Evolutionary conservation across 1,140 invertebrate species (phyloP).

Genomic region (Cheumatopsyche charites): DNA sequence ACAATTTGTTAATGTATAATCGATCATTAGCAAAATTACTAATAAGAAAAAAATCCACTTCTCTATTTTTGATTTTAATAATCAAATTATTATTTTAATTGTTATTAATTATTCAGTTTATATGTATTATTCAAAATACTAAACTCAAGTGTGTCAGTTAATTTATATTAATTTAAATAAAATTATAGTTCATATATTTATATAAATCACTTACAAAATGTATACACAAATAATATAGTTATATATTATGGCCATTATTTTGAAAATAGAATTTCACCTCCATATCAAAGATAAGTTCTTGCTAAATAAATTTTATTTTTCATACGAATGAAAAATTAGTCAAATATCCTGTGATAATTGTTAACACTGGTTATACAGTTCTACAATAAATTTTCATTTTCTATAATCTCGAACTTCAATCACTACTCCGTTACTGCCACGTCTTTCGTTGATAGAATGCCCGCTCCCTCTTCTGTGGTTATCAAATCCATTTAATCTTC

Average conservation of each 20-base stretch:
- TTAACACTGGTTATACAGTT: conserved; percentile 15
- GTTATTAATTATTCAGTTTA: conserved; percentile 2
- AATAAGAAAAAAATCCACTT: neutral
- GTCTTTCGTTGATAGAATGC: conserved; percentile 54
- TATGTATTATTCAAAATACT: neutral
- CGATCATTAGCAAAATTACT: conserved; percentile 23
- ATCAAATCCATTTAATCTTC: conserved; percentile 57
- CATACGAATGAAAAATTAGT: neutral
- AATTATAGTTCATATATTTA: no score
- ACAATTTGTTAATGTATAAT: conserved; percentile 3
- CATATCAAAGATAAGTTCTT: neutral
- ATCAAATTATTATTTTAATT: conserved; percentile 6
- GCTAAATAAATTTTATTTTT: neutral
- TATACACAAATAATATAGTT: conserved; percentile 38
- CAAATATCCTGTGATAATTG: conserved; percentile 3
- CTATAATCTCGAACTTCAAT: conserved; percentile 59
- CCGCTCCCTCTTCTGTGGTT: conserved; percentile 52
- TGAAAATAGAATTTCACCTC: conserved; percentile 22
- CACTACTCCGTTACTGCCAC: conserved; percentile 59
- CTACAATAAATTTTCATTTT: conserved; percentile 23
- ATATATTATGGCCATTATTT: conserved; percentile 45
- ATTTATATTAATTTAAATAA: no score
- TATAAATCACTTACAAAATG: conserved; percentile 5
- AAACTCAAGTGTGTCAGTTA: neutral
- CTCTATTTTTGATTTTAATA: neutral